A percentile compares a stretch with the other conserved stretches of the same genome.
These are phyloP conservation scores for Amphiprion percula DNA, from an alignment of 2,113 vertebrate species.

Conservation along the genomic window DNA sequence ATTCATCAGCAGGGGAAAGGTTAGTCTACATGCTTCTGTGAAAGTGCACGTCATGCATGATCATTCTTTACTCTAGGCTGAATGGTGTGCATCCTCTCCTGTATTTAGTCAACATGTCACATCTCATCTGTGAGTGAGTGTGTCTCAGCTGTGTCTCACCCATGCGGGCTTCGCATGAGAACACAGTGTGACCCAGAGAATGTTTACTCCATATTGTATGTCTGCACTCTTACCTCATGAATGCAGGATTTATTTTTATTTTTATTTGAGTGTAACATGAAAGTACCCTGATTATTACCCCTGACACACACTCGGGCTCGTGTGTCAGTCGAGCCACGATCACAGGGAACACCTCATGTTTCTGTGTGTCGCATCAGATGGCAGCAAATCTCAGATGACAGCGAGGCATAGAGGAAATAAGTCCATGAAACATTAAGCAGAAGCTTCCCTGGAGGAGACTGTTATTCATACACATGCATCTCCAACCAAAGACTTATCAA, in stretches of 20 bases:
- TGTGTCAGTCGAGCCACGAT: constrained; percentile 31
- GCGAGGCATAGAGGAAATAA: constrained; percentile 56
- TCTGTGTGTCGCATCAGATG: constrained; percentile 46
- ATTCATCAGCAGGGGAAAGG: constrained; percentile 65
- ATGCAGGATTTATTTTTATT: background rate
- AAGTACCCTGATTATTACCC: constrained; percentile 9
- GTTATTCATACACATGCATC: constrained; percentile 65
- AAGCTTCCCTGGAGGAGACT: constrained; percentile 60
- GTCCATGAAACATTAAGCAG: constrained; percentile 62
- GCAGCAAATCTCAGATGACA: constrained; percentile 68
- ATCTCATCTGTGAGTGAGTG: constrained; percentile 59
- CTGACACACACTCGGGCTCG: constrained; percentile 16
- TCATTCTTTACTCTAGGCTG: constrained; percentile 65
- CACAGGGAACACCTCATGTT: constrained; percentile 54
- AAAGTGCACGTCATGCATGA: constrained; percentile 67
- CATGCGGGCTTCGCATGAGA: constrained; percentile 31
- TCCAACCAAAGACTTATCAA: constrained; percentile 61
- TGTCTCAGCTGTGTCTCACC: constrained; percentile 56
- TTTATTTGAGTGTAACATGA: background rate
- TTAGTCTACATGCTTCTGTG: constrained; percentile 60
- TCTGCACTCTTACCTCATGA: constrained; percentile 2
- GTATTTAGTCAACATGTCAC: constrained; percentile 78
- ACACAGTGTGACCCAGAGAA: constrained; percentile 34
- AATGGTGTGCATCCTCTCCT: constrained; percentile 57
- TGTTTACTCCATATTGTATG: constrained; percentile 32